Conservation (phyloP, 1,140 invertebrate species). For the Thaumetopoea pityocampa region DNA sequence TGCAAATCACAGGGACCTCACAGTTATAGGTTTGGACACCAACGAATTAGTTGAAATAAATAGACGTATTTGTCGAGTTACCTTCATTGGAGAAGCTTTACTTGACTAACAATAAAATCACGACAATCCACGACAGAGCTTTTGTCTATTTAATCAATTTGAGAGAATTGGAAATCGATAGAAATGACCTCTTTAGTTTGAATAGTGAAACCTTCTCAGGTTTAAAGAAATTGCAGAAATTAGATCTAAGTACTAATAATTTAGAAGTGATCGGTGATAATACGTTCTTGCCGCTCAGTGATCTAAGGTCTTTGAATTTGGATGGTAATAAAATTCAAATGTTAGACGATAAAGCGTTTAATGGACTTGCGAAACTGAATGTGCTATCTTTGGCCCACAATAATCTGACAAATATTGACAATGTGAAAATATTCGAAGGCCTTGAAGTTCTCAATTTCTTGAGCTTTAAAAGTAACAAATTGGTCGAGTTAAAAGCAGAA, state of each 20-base stretch:
- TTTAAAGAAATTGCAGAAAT: constrained; percentile 78
- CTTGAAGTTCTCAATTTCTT: constrained; percentile 76
- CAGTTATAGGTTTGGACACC: constrained; percentile 80
- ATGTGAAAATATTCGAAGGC: constrained; percentile 78
- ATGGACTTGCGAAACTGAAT: constrained; percentile 80
- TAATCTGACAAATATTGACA: constrained; percentile 79
- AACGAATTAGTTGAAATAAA: constrained; percentile 84
- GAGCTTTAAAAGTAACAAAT: constrained; percentile 82
- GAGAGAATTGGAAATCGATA: constrained; percentile 81
- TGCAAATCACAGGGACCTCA: constrained; percentile 78
- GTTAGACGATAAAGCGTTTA: constrained; percentile 83
- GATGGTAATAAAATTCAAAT: constrained; percentile 81
- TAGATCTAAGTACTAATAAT: constrained; percentile 82
- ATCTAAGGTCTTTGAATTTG: constrained; percentile 81
- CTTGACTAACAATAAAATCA: constrained; percentile 84
- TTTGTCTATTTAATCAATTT: constrained; percentile 81
- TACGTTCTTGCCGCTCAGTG: constrained; percentile 84
- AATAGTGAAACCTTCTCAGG: constrained; percentile 84
- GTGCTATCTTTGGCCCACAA: constrained; percentile 84
- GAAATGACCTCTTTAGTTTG: constrained; percentile 82
- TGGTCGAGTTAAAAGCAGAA: constrained; percentile 81
- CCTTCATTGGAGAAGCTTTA: constrained; percentile 80
- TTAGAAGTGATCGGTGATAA: constrained; percentile 84
- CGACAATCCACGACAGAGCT: constrained; percentile 82
- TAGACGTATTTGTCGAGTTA: constrained; percentile 83